These are phyloP conservation scores for Paramacrobiotus metropolitanus DNA, from an alignment of 1,140 invertebrate genomes.

Conservation along the genomic window DNA sequence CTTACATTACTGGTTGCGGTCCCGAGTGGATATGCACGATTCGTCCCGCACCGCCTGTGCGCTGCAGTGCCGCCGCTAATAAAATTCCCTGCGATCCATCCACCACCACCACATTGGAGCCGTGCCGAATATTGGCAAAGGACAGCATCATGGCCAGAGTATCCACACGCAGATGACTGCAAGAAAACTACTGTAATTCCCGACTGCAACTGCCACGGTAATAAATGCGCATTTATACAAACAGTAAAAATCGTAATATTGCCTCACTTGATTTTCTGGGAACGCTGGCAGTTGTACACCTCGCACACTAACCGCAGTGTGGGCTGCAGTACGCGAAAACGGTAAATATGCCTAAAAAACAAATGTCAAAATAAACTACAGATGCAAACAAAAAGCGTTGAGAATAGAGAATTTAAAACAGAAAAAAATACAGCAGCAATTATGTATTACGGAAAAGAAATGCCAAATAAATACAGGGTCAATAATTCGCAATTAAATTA, in stretches of 20 bases:
- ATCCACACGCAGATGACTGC: conserved; percentile 44
- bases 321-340: conserved; percentile 5
- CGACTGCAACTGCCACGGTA: background rate
- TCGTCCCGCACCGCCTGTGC: conserved; percentile 35
- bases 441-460: too few relatives aligned
- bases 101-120: conserved; percentile 54
- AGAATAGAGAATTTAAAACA: too few relatives aligned
- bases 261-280: background rate
- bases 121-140: conserved; percentile 46
- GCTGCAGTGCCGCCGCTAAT: conserved; percentile 45
- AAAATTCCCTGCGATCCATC: conserved; percentile 61
- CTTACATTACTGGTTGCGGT: background rate
- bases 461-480: conserved; percentile 4
- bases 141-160: conserved; percentile 61
- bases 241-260: background rate
- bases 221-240: conserved; percentile 8
- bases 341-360: conserved; percentile 20
- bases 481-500: conserved; percentile 20
- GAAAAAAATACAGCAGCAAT: too few relatives aligned
- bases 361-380: conserved; percentile 8
- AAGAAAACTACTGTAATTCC: conserved; percentile 8
- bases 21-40: conserved; percentile 40
- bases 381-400: too few relatives aligned
- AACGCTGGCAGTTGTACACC: background rate
- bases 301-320: conserved; percentile 7